Conservation (phyloP, 2,888 invertebrate genomes). For the Macrosoma leucophasiata region DNA sequence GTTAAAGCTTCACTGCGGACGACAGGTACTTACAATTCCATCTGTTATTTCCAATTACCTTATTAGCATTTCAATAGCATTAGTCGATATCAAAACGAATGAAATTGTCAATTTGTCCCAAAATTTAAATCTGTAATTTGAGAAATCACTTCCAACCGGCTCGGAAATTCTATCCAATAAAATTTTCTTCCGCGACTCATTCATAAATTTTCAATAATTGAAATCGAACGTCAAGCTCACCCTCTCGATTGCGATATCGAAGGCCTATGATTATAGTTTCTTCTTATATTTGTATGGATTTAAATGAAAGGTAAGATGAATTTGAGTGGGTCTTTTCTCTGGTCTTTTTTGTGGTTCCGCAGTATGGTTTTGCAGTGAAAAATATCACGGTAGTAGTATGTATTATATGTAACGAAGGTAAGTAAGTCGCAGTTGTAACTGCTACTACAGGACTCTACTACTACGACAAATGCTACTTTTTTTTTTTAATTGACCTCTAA, state of each 20-base stretch:
- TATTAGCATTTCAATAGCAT: too few species aligned
- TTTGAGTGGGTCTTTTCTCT: conserved; percentile 3
- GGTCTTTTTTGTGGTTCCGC: too few species aligned
- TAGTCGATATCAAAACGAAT: conserved; percentile 34
- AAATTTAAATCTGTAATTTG: conserved; percentile 50
- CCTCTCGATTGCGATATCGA: conserved; percentile 45
- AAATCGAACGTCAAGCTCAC: conserved; percentile 54
- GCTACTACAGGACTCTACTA: too few species aligned
- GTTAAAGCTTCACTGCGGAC: too few species aligned
- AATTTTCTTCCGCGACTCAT: conserved; percentile 54
- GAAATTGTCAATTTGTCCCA: conserved; percentile 42
- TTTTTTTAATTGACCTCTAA: too few species aligned
- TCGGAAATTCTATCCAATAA: conserved; percentile 58
- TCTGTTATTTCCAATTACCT: too few species aligned
- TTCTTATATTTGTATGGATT: conserved; percentile 39
- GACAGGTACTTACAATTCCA: too few species aligned
- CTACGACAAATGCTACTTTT: too few species aligned
- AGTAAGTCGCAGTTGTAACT: too few species aligned
- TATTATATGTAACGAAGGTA: too few species aligned
- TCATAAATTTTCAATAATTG: conserved; percentile 67
- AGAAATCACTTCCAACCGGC: conserved; percentile 47
- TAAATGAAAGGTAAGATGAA: conserved; percentile 13
- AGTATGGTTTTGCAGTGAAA: too few species aligned
- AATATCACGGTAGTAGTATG: too few species aligned
- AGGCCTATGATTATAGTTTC: conserved; percentile 50